Percentiles rank a stretch among this genome's conserved stretches.
phyloP scores from a whole-genome alignment of 2,113 vertebrate genomes.

The Atherinomorus stipes region DNA sequence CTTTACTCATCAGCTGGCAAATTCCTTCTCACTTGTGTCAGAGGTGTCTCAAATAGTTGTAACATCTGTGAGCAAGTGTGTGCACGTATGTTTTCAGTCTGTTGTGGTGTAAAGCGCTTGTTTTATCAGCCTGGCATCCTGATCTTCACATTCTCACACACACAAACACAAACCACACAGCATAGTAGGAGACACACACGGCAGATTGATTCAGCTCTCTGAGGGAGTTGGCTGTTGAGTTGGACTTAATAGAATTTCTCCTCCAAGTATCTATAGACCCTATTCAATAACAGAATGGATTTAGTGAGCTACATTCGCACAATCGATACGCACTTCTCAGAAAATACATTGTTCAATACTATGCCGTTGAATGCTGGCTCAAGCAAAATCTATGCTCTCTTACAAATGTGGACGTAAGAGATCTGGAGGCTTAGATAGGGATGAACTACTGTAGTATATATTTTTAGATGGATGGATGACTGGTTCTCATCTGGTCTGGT shows the following conservation, averaged over 20 bases:
- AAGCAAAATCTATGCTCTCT: slow-evolving; percentile 35
- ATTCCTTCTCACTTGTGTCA: slow-evolving; percentile 42
- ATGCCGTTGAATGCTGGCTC: slow-evolving; percentile 14
- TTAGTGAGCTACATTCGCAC: slow-evolving; percentile 46
- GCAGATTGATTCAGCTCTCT: slow-evolving; percentile 56
- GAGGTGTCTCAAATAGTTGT: slow-evolving; percentile 56
- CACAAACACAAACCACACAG: slow-evolving; percentile 20
- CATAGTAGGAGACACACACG: slow-evolving; percentile 32
- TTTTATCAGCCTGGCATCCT: slow-evolving; percentile 25
- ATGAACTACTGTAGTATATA: not conserved
- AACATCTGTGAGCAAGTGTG: slow-evolving; percentile 23
- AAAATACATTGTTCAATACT: slow-evolving; percentile 53
- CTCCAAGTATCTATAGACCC: slow-evolving; percentile 50
- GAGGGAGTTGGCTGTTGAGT: slow-evolving; percentile 36
- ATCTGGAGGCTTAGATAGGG: not conserved
- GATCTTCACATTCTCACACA: slow-evolving; percentile 4
- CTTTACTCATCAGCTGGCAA: slow-evolving; percentile 33
- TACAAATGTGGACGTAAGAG: slow-evolving; percentile 25
- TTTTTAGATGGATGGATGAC: not conserved
- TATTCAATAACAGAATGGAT: slow-evolving; percentile 63
- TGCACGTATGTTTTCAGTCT: slow-evolving; percentile 18
- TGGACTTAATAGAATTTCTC: slow-evolving; percentile 66
- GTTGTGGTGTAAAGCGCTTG: slow-evolving; percentile 19
- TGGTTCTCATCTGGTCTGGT: too few relatives aligned
- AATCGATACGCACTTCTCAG: slow-evolving; percentile 61